Evolutionary conservation across 2,113 vertebrate genomes (phyloP), one percentile per base, ranked within the genome.

Genomic region (Agelaius tricolor): DNA sequence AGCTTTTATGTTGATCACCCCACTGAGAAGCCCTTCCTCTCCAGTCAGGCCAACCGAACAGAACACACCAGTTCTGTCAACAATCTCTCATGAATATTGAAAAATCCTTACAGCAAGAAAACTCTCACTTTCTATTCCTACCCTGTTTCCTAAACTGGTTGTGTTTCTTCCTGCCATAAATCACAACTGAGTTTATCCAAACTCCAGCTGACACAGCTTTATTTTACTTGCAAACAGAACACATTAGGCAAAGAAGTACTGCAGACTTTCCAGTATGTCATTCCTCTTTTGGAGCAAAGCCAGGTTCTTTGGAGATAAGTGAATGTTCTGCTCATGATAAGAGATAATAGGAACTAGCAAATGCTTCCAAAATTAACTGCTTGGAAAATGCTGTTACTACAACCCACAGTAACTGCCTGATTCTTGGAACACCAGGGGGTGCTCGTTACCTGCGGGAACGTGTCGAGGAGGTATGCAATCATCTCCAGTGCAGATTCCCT

Each of bases 401-500:
- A 76, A 86, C 9, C 10, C 4, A 2, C 30, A 73, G 21, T 19
- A 91, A 71, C 24, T 69, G 22, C 37, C 37, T n/a, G 37, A 68
- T 41, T 11, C 49, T 28, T 68, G 72, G 37, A 81, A 85, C 27
- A 87, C 13, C 11, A 35, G 63, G 55, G 41, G 22, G 30, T 33
- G 73, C 61, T 84, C 1, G 2, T 94, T 98, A 99, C 99, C 98
- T 98, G 96, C 51, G 99, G 99, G 90, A 99, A 99, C 4, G 92
- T 97, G 94, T 99, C 99, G 30, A 99, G 98, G 86, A 99, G 98
- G 94, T 97, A 99, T 0, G 98, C 98, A 76, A 99, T 97, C 98
- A 99, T 99, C 97, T 99, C 99, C 95, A 99, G 97, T 8, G 98
- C 98, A 3, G 99, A 99, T 82, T 99, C 99, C 94, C 99, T 98